These are phyloP conservation scores for Pica pica DNA, from an alignment of 2,113 vertebrate genomes.

Conservation along the genomic window DNA sequence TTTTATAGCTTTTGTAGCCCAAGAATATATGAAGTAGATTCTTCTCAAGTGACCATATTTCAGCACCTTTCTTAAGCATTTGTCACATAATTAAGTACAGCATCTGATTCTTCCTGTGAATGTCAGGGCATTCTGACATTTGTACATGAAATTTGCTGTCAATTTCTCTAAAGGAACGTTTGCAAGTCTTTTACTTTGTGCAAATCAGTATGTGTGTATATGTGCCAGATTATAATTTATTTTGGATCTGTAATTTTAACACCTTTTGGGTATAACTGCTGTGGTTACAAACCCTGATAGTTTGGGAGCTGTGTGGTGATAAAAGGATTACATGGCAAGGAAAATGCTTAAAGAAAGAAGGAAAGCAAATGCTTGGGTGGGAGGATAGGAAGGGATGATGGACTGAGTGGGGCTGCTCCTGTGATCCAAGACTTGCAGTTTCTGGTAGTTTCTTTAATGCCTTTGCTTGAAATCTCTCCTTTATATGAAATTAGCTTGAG, in stretches of 20 bases:
- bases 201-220: background rate
- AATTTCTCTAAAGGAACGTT: background rate
- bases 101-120: background rate
- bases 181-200: background rate
- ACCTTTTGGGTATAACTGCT: background rate
- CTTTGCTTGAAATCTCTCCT: background rate
- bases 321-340: background rate
- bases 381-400: background rate
- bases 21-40: slow-evolving; percentile 43
- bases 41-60: slow-evolving; percentile 25
- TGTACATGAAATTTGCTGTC: background rate
- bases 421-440: background rate
- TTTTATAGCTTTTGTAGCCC: slow-evolving; percentile 60
- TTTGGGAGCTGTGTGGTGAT: background rate
- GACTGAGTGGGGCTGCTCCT: background rate
- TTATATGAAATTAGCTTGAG: background rate
- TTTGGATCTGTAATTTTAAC: background rate
- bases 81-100: background rate
- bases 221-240: background rate
- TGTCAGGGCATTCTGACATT: background rate
- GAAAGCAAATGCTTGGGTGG: background rate
- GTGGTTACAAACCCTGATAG: background rate
- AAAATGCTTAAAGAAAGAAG: background rate
- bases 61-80: slow-evolving; percentile 34
- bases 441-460: background rate